These are phyloP conservation scores for Phortica variegata DNA, from an alignment of 1,140 invertebrate genomes.

Conservation along the genomic window DNA sequence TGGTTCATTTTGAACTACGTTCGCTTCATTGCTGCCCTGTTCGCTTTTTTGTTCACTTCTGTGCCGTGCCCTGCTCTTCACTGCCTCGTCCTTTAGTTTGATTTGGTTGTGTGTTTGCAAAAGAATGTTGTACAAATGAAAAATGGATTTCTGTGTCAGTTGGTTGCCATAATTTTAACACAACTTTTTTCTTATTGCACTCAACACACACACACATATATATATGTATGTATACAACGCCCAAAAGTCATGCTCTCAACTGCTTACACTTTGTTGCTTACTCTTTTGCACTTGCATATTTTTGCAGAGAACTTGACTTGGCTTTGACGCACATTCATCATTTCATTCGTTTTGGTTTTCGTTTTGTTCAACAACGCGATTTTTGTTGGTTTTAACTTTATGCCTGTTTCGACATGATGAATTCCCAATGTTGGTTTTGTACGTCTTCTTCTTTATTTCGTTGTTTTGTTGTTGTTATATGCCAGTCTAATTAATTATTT, in stretches of 20 bases:
- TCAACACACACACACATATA: too few relatives aligned
- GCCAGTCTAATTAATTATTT: conserved; percentile 53
- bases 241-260: too few relatives aligned
- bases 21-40: conserved; percentile 4
- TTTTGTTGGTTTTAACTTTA: conserved; percentile 11
- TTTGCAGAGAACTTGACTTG: neutral
- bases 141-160: conserved; percentile 54
- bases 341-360: conserved; percentile 19
- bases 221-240: too few relatives aligned
- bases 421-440: too few relatives aligned
- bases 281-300: conserved; percentile 13
- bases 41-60: conserved; percentile 14
- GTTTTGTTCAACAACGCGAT: conserved; percentile 9
- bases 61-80: too few relatives aligned
- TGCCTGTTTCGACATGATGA: conserved; percentile 4
- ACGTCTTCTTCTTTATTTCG: conserved; percentile 20
- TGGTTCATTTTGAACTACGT: neutral
- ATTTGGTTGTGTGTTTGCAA: conserved; percentile 24
- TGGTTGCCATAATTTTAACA: conserved; percentile 49
- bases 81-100: too few relatives aligned
- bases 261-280: conserved; percentile 7
- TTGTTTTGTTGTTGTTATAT: conserved; percentile 21
- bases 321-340: conserved; percentile 46
- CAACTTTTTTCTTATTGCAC: conserved; percentile 24
- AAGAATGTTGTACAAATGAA: conserved; percentile 35